Base-by-base conservation (phyloP, 2,113 vertebrate genomes). In the Pelecanus crispus region DNA sequence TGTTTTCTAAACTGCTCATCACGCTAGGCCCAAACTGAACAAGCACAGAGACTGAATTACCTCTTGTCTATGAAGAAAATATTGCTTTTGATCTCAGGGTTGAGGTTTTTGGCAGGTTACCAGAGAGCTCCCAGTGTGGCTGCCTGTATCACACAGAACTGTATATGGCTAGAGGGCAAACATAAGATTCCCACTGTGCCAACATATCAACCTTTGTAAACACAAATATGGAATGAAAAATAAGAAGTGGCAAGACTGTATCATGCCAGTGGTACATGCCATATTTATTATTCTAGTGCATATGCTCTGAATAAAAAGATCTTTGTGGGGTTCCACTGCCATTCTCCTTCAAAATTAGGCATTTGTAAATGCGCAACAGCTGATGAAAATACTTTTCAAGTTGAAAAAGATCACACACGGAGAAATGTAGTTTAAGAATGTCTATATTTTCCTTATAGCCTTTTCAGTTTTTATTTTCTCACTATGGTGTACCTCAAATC, bases 141-240 rank as follows among this genome's bases (percentile, higher is more conserved):
- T 94, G 80, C 59, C 55, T 81, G 50, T 93, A 68, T 89, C 88
- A 92, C 44, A 78, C 61, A 65, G 55, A 47, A 84, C 44, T 61
- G 36, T 50, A 32, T 26, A 70, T 36, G 29, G 44, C 92, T 87
- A 40, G 56, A 89, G 58, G 80, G 65, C 56, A 96, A 96, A 92
- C 17, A 81, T 11, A 56, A 28, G 52, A 85, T 81, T 92, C 77
- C 65, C 47, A 29, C 72, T 86, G 56, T 72, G 82, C 59, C 88
- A 86, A 59, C 56, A 32, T 66, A 92, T 86, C 80, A 87, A 21
- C 52, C 47, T 92, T 72, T 75, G 86, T 75, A 91, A 92, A 74
- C 44, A 44, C 32, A 92, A 95, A 71, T 50, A 92, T 9, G 20
- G 55, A 86, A 93, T 49, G 68, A 92, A 93, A 94, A 96, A 92